Evolutionary conservation across 2,113 vertebrate species (phyloP), one percentile per base, ranked within the genome.

Genomic region (Ictidomys tridecemlineatus): DNA sequence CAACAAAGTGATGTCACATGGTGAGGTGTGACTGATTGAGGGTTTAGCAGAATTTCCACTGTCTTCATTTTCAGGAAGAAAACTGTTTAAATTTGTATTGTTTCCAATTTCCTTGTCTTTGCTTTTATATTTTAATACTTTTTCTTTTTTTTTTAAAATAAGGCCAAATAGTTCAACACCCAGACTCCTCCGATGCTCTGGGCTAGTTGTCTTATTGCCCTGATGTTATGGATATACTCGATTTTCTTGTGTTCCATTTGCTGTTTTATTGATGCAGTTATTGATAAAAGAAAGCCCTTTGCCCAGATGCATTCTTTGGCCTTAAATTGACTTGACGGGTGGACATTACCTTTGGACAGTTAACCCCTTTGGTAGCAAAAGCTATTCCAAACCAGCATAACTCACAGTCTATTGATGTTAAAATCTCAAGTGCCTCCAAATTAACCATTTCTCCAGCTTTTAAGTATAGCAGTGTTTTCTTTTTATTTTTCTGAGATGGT

Each of bases 281-380:
- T 95, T 96, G 90, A 97, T 77, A 82, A 87, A 97, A 93, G 82
- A 93, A 93, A 89, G 74, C 28, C 88, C 61, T 78, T 95, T 97
- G 84, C 72, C 45, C 45, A 95, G 65, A 85, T 97, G 72, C 39
- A 39, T 94, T 96, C 37, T 90, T 92, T 90, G 92, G 63, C 48
- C 78, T 98, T 90, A 92, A 92, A 82, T 56, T 90, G 67, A 45
- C 48, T 93, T 96, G 84, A 85, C 2, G 0, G 20, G 32, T 82
- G 67, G 48, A 67, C 45, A 92, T 92, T 94, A 90, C 77, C 53
- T 97, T 93, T 93, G 69, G 69, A 94, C 39, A 91, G 84, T 96
- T 97, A 96, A 95, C 89, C 24, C 63, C 26, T 45, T 95, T 61
- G 5, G 4, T 76, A 90, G 24, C 45, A 90, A 94, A 92, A 85